These are phyloP conservation scores for Cactoblastis cactorum DNA, from an alignment of 2,888 invertebrate species.

Conservation along the genomic window DNA sequence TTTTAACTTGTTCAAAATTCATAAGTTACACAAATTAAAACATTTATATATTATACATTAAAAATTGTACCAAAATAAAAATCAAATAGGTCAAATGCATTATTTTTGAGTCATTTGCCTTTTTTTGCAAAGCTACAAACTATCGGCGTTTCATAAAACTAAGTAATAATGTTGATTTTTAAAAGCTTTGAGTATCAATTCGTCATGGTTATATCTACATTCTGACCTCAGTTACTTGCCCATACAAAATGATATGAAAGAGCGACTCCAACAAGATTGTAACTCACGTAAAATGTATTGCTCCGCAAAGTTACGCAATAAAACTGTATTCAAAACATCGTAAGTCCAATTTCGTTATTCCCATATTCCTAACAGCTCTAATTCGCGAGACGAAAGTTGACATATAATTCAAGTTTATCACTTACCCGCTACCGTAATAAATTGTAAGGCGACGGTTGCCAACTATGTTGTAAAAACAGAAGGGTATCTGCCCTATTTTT, in stretches of 20 bases:
- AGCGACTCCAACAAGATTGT: constrained; percentile 3
- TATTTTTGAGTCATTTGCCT: too few relatives aligned
- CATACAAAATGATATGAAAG: not conserved
- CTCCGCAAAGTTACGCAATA: constrained; percentile 37
- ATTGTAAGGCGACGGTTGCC: constrained; percentile 7
- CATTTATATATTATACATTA: too few relatives aligned
- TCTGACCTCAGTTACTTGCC: not conserved
- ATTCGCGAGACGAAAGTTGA: constrained; percentile 18
- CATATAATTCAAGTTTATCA: constrained; percentile 20
- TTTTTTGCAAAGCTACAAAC: too few relatives aligned
- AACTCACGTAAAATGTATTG: constrained; percentile 5
- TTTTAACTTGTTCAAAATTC: too few relatives aligned
- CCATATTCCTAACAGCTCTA: constrained; percentile 20
- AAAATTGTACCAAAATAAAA: too few relatives aligned
- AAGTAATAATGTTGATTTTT: too few relatives aligned
- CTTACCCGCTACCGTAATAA: constrained; percentile 12
- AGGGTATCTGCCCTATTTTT: too few relatives aligned
- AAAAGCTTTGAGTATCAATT: too few relatives aligned
- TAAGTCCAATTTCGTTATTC: constrained; percentile 25
- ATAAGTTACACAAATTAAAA: too few relatives aligned
- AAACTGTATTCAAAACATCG: constrained; percentile 39
- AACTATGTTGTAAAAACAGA: not conserved
- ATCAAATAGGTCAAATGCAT: too few relatives aligned
- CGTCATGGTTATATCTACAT: too few relatives aligned
- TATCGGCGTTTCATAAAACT: too few relatives aligned